Evolutionary conservation across 1,140 invertebrate species (phyloP), one percentile per base, ranked within the genome.

Genomic region (Zophobas morio): DNA sequence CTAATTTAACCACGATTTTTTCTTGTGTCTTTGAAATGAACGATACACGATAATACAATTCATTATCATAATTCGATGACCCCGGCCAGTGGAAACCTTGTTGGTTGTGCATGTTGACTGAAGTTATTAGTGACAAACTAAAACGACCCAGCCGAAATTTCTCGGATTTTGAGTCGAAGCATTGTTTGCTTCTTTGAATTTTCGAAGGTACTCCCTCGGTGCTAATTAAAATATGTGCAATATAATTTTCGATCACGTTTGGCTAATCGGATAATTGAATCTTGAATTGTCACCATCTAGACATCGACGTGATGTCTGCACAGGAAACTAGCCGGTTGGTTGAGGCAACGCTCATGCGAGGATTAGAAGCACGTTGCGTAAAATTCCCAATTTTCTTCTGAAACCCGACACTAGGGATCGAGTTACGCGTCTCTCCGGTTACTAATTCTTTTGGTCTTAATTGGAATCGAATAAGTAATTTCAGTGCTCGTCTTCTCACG

Each of bases 271-370:
- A 51, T 51, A 75, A 75, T 75, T 75, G 63, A 57, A 75, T 75
- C 74, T 75, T 66, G 74, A 75, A 75, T 75, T 75, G 74, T 75
- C 74, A 60, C 57, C 46, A 57, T 66, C 57, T 66, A 49, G 57
- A 75, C 60, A 20, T 46, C 40, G 75, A 78, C 79, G 76, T 78
- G 77, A 77, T 57, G 79, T 78, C 77, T 79, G 77, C 53, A 81
- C 80, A 81, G 80, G 80, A 81, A 81, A 79, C 80, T 81, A 81
- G 70, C 32, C 20, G 76, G 36, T 42, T 39, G 32, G 37, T 20
- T 20, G 37, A 32, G 8, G 40, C 39, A 51, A 4, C 57, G 39
- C 39, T 63, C 57, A 34, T 63, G 34, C 57, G 8, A 60, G 56
- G 57, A 63, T 66, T 39, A 36, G 60, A 33, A 33, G 20, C 54